Conservation (phyloP, 1,140 invertebrate genomes). For the Zaprionus capensis region DNA sequence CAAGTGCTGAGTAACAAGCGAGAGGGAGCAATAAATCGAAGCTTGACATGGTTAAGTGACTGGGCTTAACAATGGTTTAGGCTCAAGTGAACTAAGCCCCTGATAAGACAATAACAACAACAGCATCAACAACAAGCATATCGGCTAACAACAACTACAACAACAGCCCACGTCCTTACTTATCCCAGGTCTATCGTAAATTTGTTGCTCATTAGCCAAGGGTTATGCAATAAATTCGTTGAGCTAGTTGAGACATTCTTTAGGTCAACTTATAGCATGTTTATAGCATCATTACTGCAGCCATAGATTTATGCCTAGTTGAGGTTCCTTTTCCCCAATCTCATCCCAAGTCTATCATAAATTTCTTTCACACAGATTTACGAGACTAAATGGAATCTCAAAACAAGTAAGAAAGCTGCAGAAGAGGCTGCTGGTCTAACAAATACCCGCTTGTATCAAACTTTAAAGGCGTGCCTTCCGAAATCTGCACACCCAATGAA, state of each 20-base stretch:
- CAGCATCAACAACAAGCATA: background rate
- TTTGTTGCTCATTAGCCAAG: slow-evolving; percentile 27
- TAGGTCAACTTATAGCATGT: slow-evolving; percentile 1
- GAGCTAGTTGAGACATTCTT: background rate
- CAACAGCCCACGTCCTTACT: no score
- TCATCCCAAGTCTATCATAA: slow-evolving; percentile 5
- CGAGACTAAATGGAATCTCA: background rate
- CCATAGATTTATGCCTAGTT: background rate
- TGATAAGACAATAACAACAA: no score
- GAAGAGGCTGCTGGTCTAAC: no score
- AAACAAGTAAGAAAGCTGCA: background rate
- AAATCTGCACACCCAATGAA: no score
- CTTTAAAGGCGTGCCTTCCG: no score
- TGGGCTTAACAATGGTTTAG: slow-evolving; percentile 52
- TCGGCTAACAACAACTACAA: background rate
- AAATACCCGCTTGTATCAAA: no score
- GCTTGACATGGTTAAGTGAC: slow-evolving; percentile 53
- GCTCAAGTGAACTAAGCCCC: slow-evolving; percentile 20
- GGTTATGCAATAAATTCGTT: slow-evolving; percentile 6
- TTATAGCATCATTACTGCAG: slow-evolving; percentile 4
- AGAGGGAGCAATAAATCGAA: slow-evolving; percentile 49
- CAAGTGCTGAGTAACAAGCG: slow-evolving; percentile 24
- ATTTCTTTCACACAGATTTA: background rate
- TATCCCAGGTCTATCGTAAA: slow-evolving; percentile 21
- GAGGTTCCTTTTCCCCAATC: background rate